Percentiles rank a stretch among this genome's conserved stretches.
These are phyloP conservation scores for Urechis unicinctus DNA, from an alignment of 2,888 invertebrate genomes.

Conservation along the genomic window DNA sequence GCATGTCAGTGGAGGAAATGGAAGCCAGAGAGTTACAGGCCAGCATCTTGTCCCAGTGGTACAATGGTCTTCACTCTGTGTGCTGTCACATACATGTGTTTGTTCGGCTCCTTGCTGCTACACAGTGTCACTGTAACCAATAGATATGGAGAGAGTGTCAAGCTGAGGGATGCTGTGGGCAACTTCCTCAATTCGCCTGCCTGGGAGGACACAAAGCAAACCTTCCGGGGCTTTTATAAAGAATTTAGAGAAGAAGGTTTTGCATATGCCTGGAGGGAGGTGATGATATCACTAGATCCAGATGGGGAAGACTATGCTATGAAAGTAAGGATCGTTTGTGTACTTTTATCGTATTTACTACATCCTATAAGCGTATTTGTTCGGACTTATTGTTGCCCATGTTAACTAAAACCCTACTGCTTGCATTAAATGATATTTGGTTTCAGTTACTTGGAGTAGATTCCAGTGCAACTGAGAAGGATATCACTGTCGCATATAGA, in stretches of 20 bases:
- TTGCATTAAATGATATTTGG: too few relatives aligned
- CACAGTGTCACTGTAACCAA: conserved; percentile 62
- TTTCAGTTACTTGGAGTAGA: neutral
- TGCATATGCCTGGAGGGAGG: conserved; percentile 78
- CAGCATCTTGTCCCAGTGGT: too few relatives aligned
- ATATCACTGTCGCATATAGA: neutral
- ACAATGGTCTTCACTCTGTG: too few relatives aligned
- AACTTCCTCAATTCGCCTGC: conserved; percentile 72
- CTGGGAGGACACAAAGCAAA: conserved; percentile 67
- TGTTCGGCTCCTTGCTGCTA: conserved; percentile 59
- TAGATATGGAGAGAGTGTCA: conserved; percentile 71
- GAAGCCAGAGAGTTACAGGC: too few relatives aligned
- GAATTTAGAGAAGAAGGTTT: conserved; percentile 69
- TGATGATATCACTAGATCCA: conserved; percentile 79
- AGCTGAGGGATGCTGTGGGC: conserved; percentile 76
- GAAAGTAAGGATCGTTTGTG: conserved; percentile 24
- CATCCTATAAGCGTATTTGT: too few relatives aligned
- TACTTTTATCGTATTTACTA: neutral
- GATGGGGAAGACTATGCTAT: conserved; percentile 80
- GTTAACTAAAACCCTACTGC: too few relatives aligned
- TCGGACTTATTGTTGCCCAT: too few relatives aligned
- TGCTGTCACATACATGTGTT: too few relatives aligned
- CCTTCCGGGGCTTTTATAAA: conserved; percentile 57
- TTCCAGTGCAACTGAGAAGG: neutral
- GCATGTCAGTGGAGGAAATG: too few relatives aligned